These are phyloP conservation scores for Nebria brevicollis DNA, from an alignment of 2,888 invertebrate species.

Conservation along the genomic window DNA sequence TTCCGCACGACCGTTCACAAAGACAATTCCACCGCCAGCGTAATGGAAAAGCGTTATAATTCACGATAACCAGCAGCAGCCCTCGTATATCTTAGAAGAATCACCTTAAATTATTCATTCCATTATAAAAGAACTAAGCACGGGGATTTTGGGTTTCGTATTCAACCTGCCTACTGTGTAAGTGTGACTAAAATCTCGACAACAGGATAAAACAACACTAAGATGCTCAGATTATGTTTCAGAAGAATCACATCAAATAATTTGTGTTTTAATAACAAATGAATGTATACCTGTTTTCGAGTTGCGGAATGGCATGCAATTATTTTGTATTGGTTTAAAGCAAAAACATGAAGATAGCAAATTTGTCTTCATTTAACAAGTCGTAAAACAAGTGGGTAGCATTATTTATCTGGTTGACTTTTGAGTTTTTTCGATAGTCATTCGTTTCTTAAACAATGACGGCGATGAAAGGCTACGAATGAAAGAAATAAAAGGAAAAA, in stretches of 20 bases:
- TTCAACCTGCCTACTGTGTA: background rate
- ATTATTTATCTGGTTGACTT: background rate
- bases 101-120: conserved; percentile 1
- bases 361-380: background rate
- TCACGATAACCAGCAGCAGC: conserved; percentile 37
- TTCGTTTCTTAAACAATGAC: background rate
- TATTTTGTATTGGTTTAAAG: too few relatives aligned
- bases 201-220: background rate
- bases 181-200: background rate
- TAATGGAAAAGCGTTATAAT: conserved; percentile 45
- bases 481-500: background rate
- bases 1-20: conserved; percentile 21
- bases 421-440: background rate
- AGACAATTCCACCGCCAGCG: conserved; percentile 34
- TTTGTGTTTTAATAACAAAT: too few relatives aligned
- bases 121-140: background rate
- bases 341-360: background rate
- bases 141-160: background rate
- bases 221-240: background rate
- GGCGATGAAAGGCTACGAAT: background rate
- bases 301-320: too few relatives aligned
- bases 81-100: background rate
- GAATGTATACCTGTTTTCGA: too few relatives aligned
- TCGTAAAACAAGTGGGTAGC: background rate
- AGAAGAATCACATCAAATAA: background rate